Evolutionary conservation across 2,888 invertebrate genomes (phyloP).

Genomic region (Pomacea canaliculata): DNA sequence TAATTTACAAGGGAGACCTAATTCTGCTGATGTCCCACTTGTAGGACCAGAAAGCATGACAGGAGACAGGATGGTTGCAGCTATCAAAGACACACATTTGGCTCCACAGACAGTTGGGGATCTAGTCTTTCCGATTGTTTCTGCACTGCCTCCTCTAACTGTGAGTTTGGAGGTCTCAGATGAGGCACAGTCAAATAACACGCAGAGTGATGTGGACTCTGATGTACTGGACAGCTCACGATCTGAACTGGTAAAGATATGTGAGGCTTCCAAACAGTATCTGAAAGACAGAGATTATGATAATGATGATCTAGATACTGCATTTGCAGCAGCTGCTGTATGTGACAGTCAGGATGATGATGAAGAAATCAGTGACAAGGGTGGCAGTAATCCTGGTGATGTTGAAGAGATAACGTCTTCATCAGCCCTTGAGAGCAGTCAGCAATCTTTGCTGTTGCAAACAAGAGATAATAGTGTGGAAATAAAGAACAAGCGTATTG

Average conservation of each 20-base stretch:
- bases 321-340: background rate
- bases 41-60: too few species aligned
- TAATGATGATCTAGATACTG: conserved; percentile 30
- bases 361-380: background rate
- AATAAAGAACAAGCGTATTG: too few species aligned
- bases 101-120: conserved; percentile 5
- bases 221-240: conserved; percentile 46
- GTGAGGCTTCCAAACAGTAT: conserved; percentile 21
- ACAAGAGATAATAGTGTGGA: too few species aligned
- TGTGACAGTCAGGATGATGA: conserved; percentile 10
- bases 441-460: too few species aligned
- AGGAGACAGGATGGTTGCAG: too few species aligned
- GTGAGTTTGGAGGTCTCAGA: conserved; percentile 20
- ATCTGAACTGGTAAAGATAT: conserved; percentile 40
- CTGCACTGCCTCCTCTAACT: conserved; percentile 25
- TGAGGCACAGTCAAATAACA: conserved; percentile 22
- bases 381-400: too few species aligned
- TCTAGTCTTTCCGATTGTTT: conserved; percentile 7
- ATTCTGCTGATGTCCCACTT: too few species aligned
- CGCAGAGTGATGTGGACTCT: conserved; percentile 36
- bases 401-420: too few species aligned
- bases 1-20: too few species aligned
- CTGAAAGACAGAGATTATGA: background rate
- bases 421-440: too few species aligned
- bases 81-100: background rate